A percentile compares a stretch with the other conserved stretches of the same genome.
Conservation (phyloP, 1,140 invertebrate genomes). For the Cotesia typhae region DNA sequence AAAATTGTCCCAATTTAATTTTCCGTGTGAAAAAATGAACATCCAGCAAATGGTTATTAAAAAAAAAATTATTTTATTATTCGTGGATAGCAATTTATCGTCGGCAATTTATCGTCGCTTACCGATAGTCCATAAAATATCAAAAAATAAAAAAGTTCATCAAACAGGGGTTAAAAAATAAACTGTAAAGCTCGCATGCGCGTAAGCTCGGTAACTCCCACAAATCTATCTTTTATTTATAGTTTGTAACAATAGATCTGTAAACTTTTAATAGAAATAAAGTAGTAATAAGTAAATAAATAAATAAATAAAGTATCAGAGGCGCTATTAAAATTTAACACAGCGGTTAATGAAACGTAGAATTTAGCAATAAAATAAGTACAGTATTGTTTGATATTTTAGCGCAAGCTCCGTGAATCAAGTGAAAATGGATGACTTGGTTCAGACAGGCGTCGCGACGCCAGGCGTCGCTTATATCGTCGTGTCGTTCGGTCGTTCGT, state of each 20-base stretch:
- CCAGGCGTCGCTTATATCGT: constrained; percentile 32
- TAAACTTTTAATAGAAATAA: background rate
- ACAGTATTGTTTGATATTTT: background rate
- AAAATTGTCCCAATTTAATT: too few species aligned
- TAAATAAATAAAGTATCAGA: too few species aligned
- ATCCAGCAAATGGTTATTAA: too few species aligned
- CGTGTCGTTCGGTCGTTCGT: background rate
- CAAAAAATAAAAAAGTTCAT: too few species aligned
- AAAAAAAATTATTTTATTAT: too few species aligned
- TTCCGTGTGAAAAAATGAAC: too few species aligned
- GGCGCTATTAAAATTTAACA: too few species aligned
- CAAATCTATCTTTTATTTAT: background rate
- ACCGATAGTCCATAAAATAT: too few species aligned
- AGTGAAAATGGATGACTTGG: constrained; percentile 2
- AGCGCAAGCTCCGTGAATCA: background rate
- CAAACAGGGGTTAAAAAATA: background rate
- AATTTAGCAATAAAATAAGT: too few species aligned
- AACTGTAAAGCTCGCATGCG: constrained; percentile 21
- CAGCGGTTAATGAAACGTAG: too few species aligned
- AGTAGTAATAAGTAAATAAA: background rate
- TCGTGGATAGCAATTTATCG: too few species aligned
- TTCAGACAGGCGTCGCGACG: constrained; percentile 23
- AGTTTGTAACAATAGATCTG: background rate
- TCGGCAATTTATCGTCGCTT: too few species aligned
- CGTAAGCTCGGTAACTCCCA: background rate